Evolutionary conservation across 2,888 invertebrate genomes (phyloP).

Genomic region (Trileptium ribeirensis): DNA sequence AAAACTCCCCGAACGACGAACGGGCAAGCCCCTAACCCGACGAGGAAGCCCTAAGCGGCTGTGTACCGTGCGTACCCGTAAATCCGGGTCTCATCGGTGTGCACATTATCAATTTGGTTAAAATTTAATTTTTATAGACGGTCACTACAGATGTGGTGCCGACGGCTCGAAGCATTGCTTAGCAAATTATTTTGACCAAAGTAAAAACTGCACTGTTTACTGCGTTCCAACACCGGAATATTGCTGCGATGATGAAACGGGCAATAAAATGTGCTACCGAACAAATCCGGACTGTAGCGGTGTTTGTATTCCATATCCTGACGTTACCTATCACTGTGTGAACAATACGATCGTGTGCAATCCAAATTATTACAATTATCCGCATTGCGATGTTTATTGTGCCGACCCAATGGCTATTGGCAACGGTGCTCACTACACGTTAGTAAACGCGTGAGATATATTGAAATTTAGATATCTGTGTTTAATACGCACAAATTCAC

Average conservation of each 20-base stretch:
- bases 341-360: not conserved
- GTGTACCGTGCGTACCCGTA: too few species aligned
- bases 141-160: not conserved
- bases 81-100: too few species aligned
- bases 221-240: not conserved
- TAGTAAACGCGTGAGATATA: too few species aligned
- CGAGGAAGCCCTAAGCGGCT: too few species aligned
- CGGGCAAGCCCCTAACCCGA: too few species aligned
- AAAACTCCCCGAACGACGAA: too few species aligned
- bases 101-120: too few species aligned
- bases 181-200: not conserved
- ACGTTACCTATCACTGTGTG: not conserved
- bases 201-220: not conserved
- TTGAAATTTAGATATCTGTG: too few species aligned
- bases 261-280: not conserved
- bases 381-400: not conserved
- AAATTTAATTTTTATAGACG: not conserved
- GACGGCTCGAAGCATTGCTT: not conserved
- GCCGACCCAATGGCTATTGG: too few species aligned
- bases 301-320: not conserved
- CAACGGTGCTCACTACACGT: too few species aligned
- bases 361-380: not conserved
- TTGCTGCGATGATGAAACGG: not conserved
- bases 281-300: not conserved
- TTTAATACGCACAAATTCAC: too few species aligned